Evolutionary conservation across 2,888 invertebrate species (phyloP).

Genomic region (Pinctada fucata): DNA sequence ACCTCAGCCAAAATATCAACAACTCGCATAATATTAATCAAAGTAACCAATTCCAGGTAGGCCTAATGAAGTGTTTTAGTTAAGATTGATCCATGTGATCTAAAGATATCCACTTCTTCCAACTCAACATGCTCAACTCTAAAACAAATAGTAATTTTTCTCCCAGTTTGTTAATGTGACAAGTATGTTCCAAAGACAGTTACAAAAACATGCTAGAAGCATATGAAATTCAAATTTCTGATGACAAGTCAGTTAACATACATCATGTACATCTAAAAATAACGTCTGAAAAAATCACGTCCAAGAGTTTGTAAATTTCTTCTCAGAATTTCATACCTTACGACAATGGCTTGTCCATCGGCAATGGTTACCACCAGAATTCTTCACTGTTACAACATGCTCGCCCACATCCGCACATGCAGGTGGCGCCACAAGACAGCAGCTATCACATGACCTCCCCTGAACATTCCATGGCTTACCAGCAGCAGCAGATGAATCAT

Average conservation of each 20-base stretch:
- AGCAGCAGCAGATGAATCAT: slow-evolving; percentile 23
- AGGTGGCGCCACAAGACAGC: slow-evolving; percentile 14
- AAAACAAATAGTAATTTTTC: neutral
- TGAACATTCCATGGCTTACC: slow-evolving; percentile 32
- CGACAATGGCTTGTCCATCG: slow-evolving; percentile 30
- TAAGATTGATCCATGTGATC: no score
- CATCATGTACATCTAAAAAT: no score
- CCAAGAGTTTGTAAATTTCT: no score
- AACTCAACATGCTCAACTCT: no score
- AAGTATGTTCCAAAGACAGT: no score
- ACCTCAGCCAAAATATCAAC: slow-evolving; percentile 12
- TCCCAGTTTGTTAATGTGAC: neutral
- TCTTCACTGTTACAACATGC: neutral
- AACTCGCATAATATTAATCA: slow-evolving; percentile 26
- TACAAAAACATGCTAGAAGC: no score
- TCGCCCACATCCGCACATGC: neutral
- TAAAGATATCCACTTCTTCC: no score
- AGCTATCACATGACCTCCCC: slow-evolving; percentile 33
- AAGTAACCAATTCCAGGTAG: slow-evolving; percentile 40
- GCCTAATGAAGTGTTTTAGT: neutral
- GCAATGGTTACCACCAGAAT: slow-evolving; percentile 8
- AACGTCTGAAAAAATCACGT: neutral
- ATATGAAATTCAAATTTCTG: no score
- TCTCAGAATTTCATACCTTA: slow-evolving; percentile 38
- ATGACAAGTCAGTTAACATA: no score